Evolutionary conservation across 2,113 vertebrate genomes (phyloP), one percentile per base, ranked within the genome.

Genomic region (Anthoscopus minutus): DNA sequence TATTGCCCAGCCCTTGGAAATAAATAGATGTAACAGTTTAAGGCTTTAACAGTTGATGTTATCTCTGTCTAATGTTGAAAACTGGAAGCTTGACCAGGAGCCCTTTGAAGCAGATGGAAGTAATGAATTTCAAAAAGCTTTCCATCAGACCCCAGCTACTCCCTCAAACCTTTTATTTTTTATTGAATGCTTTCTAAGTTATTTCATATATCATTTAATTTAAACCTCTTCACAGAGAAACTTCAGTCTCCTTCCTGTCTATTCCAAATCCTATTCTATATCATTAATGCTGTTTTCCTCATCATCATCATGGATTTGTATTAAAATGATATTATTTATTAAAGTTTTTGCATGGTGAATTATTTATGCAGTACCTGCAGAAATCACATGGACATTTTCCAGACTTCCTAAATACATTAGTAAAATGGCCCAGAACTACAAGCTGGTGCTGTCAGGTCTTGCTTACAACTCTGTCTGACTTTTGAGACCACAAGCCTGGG

Each of bases 271-370:
- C 60, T 87, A 38, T 10, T 91, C 69, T 87, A 84, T 66, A 48
- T 61, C 67, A 50, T 89, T 95, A 92, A 64, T 71, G 67, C 40
- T 90, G 33, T 71, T 96, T 90, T 86, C 28, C 24, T 94, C 35
- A 54, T 90, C 82, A 91, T 94, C 31, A 72, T 70, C 3, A 0
- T 50, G 54, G 42, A 89, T 94, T 94, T 94, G 31, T 92, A 92
- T 96, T 92, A 94, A 95, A 95, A 92, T 80, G 4, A 35, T 72
- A 90, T 96, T 90, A 94, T 47, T 94, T 96, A 86, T 95, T 95
- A 23, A 95, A 92, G 67, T 83, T 48, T 45, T 48, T 45, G 47
- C 40, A 53, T 7, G 5, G n/a, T 92, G 76, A 96, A 95, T 96
- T 93, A 96, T 96, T 96, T 42, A 88, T 90, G 67, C 23, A 15